Evolutionary conservation across 2,797 vertebrate species (phyloP).

Genomic region (Falco naumanni): DNA sequence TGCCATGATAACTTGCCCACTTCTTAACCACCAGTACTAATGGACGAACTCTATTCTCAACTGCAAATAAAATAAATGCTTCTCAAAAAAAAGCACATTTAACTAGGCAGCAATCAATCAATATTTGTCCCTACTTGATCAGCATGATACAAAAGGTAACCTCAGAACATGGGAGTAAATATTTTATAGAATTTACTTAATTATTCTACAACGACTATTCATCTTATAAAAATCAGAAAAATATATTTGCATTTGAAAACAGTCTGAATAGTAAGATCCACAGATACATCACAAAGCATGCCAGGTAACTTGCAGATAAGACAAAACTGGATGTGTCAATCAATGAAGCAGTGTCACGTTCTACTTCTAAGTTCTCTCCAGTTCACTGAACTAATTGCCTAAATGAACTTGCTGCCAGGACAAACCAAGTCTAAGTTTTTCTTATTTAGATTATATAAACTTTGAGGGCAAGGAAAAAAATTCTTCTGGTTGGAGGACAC

Average conservation of each 20-base stretch:
- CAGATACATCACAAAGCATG: not conserved
- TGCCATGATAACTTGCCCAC: constrained; percentile 89
- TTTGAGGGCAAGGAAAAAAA: not conserved
- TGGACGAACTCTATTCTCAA: constrained; percentile 91
- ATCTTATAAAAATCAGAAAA: not conserved
- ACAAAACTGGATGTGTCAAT: not conserved
- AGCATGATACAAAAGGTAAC: not conserved
- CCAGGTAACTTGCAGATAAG: not conserved
- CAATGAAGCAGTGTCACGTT: not conserved
- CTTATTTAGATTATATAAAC: not conserved
- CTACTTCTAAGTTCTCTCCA: not conserved
- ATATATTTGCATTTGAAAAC: not conserved
- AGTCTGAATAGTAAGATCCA: not conserved
- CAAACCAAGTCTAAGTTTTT: not conserved
- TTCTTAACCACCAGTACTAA: constrained; percentile 93
- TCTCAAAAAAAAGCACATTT: not conserved
- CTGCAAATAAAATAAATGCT: constrained; percentile 80
- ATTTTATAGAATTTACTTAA: not conserved
- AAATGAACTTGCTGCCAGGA: not conserved
- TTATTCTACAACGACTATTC: not conserved
- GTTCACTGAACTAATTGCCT: not conserved
- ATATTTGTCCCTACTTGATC: not conserved
- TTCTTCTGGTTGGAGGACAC: not conserved
- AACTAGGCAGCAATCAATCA: not conserved
- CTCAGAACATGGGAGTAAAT: no score